phyloP scores from a whole-genome alignment of 2,797 vertebrate genomes.

The Calcarius lapponicus region DNA sequence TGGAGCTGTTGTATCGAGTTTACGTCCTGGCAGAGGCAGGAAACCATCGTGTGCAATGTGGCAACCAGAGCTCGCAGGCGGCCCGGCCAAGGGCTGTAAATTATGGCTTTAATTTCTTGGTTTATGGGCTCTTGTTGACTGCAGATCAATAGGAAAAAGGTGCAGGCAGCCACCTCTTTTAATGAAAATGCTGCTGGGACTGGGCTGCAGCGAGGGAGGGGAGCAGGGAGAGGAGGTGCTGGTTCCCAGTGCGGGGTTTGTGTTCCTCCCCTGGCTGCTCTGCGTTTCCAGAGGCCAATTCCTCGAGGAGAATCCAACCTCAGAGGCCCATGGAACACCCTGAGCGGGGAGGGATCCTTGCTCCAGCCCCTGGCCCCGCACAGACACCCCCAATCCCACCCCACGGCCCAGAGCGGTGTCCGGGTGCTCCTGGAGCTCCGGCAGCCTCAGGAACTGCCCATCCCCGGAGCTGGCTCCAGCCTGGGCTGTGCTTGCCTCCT shows the following conservation, averaged over 20 bases:
- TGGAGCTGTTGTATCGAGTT: not conserved
- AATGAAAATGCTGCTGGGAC: slow-evolving; percentile 68
- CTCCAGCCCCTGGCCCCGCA: not conserved
- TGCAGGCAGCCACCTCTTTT: slow-evolving; percentile 55
- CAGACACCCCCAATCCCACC: not conserved
- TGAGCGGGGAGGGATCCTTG: not conserved
- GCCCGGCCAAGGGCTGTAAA: not conserved
- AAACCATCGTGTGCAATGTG: not conserved
- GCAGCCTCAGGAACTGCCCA: not conserved
- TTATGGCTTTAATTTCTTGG: slow-evolving; percentile 36
- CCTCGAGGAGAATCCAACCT: not conserved
- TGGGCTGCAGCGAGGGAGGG: slow-evolving; percentile 63
- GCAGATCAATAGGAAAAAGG: slow-evolving; percentile 68
- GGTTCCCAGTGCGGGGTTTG: not conserved
- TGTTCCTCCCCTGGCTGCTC: not conserved
- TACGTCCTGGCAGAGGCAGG: slow-evolving; percentile 17
- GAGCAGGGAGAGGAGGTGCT: slow-evolving; percentile 2
- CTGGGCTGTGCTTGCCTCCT: not conserved
- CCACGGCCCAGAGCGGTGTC: accelerated
- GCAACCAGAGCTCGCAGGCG: not conserved
- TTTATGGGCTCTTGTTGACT: slow-evolving; percentile 41
- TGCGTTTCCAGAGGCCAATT: slow-evolving; percentile 3
- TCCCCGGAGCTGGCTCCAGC: not conserved
- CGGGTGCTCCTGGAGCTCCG: not conserved
- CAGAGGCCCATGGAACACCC: accelerated